Percentiles rank a stretch among this genome's conserved stretches.
Conservation (phyloP, 1,140 invertebrate species). For the Melitaea cinxia region DNA sequence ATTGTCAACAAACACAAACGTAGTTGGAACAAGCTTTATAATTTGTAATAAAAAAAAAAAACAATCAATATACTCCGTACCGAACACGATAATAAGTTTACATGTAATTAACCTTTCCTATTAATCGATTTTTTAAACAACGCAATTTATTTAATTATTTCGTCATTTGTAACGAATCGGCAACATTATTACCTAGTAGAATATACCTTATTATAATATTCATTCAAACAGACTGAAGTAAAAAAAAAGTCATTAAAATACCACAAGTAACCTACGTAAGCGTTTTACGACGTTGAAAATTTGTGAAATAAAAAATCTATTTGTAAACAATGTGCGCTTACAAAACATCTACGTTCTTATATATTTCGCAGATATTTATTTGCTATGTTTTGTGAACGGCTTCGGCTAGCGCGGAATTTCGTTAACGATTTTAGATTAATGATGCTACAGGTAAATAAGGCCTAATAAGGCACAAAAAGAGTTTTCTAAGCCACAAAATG, state of each 20-base stretch:
- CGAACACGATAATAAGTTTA: too few species aligned
- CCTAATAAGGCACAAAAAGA: too few species aligned
- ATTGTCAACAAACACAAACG: too few species aligned
- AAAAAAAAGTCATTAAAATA: neutral
- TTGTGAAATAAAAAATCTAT: neutral
- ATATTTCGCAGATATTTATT: neutral
- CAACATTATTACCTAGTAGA: neutral
- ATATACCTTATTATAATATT: neutral
- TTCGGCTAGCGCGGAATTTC: too few species aligned
- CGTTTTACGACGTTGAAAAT: neutral
- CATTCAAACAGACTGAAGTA: neutral
- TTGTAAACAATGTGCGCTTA: neutral
- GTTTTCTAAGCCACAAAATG: too few species aligned
- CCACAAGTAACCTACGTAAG: neutral
- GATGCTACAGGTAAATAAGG: too few species aligned
- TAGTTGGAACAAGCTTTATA: too few species aligned
- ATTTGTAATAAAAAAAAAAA: too few species aligned
- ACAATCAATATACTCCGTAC: too few species aligned
- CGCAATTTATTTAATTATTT: slow-evolving; percentile 3
- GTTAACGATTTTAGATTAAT: too few species aligned
- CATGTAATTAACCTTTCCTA: too few species aligned
- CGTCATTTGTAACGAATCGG: slow-evolving; percentile 14
- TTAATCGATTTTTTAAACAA: neutral
- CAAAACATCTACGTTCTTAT: neutral
- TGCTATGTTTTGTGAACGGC: too few species aligned